Conservation (phyloP, 2,888 invertebrate genomes). For the Microplitis deprimator region DNA sequence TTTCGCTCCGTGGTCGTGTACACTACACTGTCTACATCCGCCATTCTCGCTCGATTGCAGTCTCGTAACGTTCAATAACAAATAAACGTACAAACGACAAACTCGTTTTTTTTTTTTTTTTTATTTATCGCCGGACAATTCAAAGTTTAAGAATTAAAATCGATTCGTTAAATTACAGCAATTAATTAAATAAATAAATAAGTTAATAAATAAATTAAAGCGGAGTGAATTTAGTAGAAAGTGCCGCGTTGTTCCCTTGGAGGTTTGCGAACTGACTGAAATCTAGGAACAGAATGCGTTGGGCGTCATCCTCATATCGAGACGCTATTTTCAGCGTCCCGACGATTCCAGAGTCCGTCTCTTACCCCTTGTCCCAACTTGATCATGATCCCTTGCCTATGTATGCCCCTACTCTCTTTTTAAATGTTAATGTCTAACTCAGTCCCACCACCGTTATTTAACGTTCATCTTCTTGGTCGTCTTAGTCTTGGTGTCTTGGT, state of each 20-base stretch:
- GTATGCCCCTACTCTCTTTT: not conserved
- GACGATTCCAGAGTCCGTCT: conserved; percentile 67
- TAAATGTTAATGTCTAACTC: conserved; percentile 23
- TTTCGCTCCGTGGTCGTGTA: conserved; percentile 87
- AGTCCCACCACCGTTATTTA: conserved; percentile 42
- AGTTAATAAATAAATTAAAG: conserved; percentile 6
- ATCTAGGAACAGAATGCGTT: conserved; percentile 69
- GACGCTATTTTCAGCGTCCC: conserved; percentile 71
- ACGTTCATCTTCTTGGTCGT: conserved; percentile 36
- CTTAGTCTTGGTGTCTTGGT: not conserved
- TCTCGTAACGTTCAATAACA: conserved; percentile 13
- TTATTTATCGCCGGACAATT: not conserved
- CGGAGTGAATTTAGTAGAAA: not conserved
- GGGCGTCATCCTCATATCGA: conserved; percentile 70
- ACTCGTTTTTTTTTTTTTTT: conserved; percentile 7
- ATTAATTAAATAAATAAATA: not conserved
- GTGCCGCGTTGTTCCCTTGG: conserved; percentile 56
- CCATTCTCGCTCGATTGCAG: conserved; percentile 75
- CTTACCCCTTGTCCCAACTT: conserved; percentile 11
- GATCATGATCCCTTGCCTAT: not conserved
- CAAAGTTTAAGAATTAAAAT: not conserved
- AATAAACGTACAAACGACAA: not conserved
- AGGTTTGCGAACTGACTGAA: conserved; percentile 72
- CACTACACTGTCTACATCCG: conserved; percentile 92
- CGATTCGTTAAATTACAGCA: not conserved